Evolutionary conservation across 2,888 invertebrate species (phyloP), one percentile per base, ranked within the genome.

Genomic region (Callimorpha dominula): DNA sequence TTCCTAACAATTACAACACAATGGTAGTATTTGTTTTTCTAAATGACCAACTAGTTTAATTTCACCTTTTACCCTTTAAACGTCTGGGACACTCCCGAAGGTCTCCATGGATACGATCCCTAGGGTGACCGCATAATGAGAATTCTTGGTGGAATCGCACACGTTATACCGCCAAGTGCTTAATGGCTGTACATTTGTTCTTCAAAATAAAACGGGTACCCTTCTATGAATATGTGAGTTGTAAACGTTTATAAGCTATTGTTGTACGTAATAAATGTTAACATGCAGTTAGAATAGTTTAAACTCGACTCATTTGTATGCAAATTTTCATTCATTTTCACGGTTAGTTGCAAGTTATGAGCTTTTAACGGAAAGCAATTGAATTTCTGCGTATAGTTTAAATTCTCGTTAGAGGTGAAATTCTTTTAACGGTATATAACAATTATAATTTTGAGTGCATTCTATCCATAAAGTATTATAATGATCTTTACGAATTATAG

Each of bases 111-210:
- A 72, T 76, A 46, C 72, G 40, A 70, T 68, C 74, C 77, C 71
- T 74, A 65, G 83, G 83, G 85, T 76, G 70, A 81, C 76, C 87
- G 74, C 84, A 85, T 90, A 91, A 90, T 90, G 90, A 88, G 90
- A 89, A 89, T 90, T 88, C 90, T 87, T 87, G 82, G 84, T 75
- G 84, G 81, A 81, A 81, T 81, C 86, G 54, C 50, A 40, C 40
- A 40, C 62, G 60, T 72, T 72, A 43, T 40, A 68, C 82, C 78
- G 76, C 80, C 79, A 73, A 60, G 82, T 85, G 80, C 86, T 84
- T 87, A 88, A 88, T 88, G 89, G 86, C 85, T 83, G 82, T 81
- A 85, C 86, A 85, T 89, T 88, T 86, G 79, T 84, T 82, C 78
- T 82, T 80, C 74, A 72, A 69, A 70, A 81, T 81, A 80, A 77